These are phyloP conservation scores for Neodiprion virginianus DNA, from an alignment of 1,140 invertebrate species.

Conservation along the genomic window DNA sequence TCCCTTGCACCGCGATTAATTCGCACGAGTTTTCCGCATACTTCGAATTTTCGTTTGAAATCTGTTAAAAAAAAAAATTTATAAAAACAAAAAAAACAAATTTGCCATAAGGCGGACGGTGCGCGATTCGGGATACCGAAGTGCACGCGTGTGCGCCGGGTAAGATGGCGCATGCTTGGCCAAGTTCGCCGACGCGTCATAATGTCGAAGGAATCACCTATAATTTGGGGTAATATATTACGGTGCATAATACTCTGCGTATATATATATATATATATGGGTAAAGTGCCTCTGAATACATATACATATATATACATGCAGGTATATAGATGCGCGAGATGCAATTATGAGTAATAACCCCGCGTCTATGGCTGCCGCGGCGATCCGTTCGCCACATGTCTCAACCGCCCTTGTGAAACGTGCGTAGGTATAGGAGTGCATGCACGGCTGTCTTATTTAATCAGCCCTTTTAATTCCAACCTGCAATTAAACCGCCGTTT, in stretches of 20 bases:
- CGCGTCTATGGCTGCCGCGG: slow-evolving; percentile 25
- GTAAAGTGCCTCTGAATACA: too few relatives aligned
- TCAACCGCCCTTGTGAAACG: background rate
- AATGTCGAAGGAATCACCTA: slow-evolving; percentile 37
- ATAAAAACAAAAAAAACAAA: too few relatives aligned
- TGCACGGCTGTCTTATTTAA: slow-evolving; percentile 9
- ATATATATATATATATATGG: slow-evolving; percentile 27
- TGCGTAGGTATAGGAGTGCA: background rate
- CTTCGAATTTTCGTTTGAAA: too few relatives aligned
- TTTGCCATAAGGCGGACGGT: too few relatives aligned
- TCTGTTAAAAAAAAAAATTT: too few relatives aligned
- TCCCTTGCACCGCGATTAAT: too few relatives aligned
- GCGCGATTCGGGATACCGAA: background rate
- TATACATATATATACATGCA: too few relatives aligned
- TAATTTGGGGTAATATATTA: slow-evolving; percentile 64
- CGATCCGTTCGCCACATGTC: slow-evolving; percentile 54
- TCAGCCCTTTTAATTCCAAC: slow-evolving; percentile 10
- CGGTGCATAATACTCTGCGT: slow-evolving; percentile 55
- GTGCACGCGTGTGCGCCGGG: background rate
- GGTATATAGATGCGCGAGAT: slow-evolving; percentile 43
- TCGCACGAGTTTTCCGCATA: too few relatives aligned
- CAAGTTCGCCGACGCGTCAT: background rate
- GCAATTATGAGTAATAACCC: slow-evolving; percentile 53
- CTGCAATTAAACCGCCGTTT: slow-evolving; percentile 8
- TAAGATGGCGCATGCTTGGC: background rate